Evolutionary conservation across 2,797 vertebrate genomes (phyloP).

Genomic region (Taeniopygia guttata): DNA sequence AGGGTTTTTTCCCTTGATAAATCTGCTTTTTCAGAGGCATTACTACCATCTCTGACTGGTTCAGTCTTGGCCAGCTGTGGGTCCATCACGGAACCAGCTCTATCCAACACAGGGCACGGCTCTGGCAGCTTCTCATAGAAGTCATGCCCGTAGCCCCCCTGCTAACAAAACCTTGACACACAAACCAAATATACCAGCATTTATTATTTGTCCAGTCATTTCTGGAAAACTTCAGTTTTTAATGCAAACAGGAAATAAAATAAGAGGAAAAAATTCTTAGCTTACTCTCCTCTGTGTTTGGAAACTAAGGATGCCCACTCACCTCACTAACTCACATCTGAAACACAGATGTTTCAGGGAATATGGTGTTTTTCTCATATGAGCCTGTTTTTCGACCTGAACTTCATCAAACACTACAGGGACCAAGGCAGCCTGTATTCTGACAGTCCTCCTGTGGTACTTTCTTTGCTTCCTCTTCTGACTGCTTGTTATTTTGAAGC

Average conservation of each 20-base stretch:
- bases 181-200: not conserved
- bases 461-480: not conserved
- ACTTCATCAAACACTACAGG: not conserved
- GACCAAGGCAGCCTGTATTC: not conserved
- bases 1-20: not conserved
- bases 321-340: fast-evolving
- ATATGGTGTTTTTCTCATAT: not conserved
- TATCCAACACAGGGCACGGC: not conserved
- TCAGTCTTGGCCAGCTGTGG: not conserved
- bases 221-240: not conserved
- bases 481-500: not conserved
- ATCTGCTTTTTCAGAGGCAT: not conserved
- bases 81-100: not conserved
- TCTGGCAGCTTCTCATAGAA: not conserved
- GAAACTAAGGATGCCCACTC: not conserved
- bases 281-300: not conserved
- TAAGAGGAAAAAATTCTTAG: not conserved
- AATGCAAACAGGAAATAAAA: not conserved
- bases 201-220: not conserved
- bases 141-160: fast-evolving
- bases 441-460: not conserved
- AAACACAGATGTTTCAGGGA: not conserved
- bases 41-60: not conserved
- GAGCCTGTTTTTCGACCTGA: not conserved
- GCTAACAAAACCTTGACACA: not conserved